A percentile compares a stretch with the other conserved stretches of the same genome.
Evolutionary conservation across 2,797 vertebrate species (phyloP).

Genomic region (Cuniculus paca): DNA sequence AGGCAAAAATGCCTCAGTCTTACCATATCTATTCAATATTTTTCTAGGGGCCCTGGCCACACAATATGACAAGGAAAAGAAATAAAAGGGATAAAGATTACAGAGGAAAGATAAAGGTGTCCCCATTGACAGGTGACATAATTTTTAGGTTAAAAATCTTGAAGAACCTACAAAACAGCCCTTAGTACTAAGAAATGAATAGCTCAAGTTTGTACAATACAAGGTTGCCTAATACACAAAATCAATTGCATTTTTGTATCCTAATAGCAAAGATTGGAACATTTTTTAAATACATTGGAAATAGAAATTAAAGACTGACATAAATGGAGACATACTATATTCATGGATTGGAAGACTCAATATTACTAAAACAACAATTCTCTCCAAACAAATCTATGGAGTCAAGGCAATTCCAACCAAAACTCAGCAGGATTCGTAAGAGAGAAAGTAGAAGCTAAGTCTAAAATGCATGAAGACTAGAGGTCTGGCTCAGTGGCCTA

Average conservation of each 20-base stretch:
- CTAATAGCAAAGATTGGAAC: neutral
- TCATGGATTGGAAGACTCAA: neutral
- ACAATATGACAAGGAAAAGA: neutral
- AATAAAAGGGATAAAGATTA: conserved; percentile 14
- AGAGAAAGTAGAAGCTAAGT: conserved; percentile 1
- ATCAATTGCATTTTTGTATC: neutral
- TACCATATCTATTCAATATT: neutral
- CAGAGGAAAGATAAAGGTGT: conserved; percentile 31
- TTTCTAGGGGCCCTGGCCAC: neutral
- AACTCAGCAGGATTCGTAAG: neutral
- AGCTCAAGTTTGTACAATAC: neutral
- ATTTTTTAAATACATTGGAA: neutral
- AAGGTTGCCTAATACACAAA: conserved; percentile 26
- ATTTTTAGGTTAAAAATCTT: conserved; percentile 21
- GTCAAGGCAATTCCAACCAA: neutral
- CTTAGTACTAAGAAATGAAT: neutral
- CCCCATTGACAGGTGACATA: neutral
- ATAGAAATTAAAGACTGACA: conserved; percentile 24
- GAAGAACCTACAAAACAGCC: conserved; percentile 21
- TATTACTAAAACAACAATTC: conserved; percentile 31
- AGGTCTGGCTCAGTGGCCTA: too few species aligned
- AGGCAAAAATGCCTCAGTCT: neutral
- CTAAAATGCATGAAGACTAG: conserved; percentile 25
- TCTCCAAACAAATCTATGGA: neutral
- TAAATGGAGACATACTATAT: neutral